A percentile compares a stretch with the other conserved stretches of the same genome.
Evolutionary conservation across 2,113 vertebrate genomes (phyloP).

Genomic region (Tragulus kanchil): DNA sequence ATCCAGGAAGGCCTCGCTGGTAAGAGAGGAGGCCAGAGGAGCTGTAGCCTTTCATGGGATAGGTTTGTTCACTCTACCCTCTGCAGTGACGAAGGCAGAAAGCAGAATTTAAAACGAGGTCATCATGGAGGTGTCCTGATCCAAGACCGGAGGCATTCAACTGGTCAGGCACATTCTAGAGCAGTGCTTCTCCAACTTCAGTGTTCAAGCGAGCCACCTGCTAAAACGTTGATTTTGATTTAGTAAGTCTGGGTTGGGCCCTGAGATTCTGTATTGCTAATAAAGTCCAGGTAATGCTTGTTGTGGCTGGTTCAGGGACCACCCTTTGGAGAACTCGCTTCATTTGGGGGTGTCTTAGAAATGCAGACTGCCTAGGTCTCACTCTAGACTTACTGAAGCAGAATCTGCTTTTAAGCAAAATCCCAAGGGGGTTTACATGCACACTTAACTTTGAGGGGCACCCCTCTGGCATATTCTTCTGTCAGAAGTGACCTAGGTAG

Average conservation of each 20-base stretch:
- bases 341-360: not conserved
- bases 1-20: not conserved
- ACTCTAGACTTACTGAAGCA: not conserved
- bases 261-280: not conserved
- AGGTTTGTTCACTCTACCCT: not conserved
- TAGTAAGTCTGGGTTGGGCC: not conserved
- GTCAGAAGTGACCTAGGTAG: not conserved
- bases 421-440: not conserved
- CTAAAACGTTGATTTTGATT: constrained; percentile 37
- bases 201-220: not conserved
- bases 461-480: not conserved
- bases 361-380: not conserved
- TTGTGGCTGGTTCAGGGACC: not conserved
- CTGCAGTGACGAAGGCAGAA: not conserved
- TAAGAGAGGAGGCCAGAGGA: not conserved
- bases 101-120: constrained; percentile 10
- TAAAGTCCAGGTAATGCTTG: not conserved
- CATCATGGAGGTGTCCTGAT: not conserved
- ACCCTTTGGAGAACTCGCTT: not conserved
- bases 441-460: not conserved
- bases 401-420: constrained; percentile 10
- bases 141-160: constrained; percentile 36
- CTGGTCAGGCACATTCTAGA: not conserved
- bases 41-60: not conserved
- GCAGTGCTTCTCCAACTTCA: not conserved